phyloP scores from a whole-genome alignment of 2,888 invertebrate species.

The Thera obeliscata region DNA sequence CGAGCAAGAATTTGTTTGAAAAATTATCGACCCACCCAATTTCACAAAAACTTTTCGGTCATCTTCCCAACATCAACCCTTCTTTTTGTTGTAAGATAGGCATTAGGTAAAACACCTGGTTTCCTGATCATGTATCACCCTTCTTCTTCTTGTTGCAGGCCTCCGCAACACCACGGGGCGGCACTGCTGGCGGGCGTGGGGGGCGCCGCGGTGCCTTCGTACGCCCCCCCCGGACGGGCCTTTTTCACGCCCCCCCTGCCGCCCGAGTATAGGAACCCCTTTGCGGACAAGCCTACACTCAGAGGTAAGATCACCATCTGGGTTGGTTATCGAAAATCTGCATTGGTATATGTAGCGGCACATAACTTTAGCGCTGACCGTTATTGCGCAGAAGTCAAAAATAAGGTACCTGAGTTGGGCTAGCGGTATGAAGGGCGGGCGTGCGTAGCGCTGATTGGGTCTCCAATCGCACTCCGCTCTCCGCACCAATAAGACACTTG shows the following conservation, averaged over 20 bases:
- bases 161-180: constrained; percentile 84
- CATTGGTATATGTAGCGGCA: too few relatives aligned
- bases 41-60: too few relatives aligned
- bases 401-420: too few relatives aligned
- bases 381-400: too few relatives aligned
- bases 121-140: not conserved
- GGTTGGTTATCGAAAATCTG: not conserved
- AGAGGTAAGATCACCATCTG: constrained; percentile 79
- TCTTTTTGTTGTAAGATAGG: too few relatives aligned
- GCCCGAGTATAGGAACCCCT: constrained; percentile 92
- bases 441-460: too few relatives aligned
- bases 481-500: too few relatives aligned
- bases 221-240: constrained; percentile 91
- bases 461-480: too few relatives aligned
- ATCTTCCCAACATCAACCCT: not conserved
- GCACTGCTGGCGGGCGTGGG: constrained; percentile 84
- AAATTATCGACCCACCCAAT: too few relatives aligned
- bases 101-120: not conserved
- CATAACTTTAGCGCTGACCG: too few relatives aligned
- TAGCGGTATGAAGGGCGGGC: too few relatives aligned
- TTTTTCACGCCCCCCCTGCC: constrained; percentile 93
- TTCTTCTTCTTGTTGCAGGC: constrained; percentile 56
- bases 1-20: too few relatives aligned
- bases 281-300: constrained; percentile 94
- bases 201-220: constrained; percentile 90